Evolutionary conservation across 2,113 vertebrate species (phyloP), one percentile per base, ranked within the genome.

Genomic region (Peromyscus polionotus): DNA sequence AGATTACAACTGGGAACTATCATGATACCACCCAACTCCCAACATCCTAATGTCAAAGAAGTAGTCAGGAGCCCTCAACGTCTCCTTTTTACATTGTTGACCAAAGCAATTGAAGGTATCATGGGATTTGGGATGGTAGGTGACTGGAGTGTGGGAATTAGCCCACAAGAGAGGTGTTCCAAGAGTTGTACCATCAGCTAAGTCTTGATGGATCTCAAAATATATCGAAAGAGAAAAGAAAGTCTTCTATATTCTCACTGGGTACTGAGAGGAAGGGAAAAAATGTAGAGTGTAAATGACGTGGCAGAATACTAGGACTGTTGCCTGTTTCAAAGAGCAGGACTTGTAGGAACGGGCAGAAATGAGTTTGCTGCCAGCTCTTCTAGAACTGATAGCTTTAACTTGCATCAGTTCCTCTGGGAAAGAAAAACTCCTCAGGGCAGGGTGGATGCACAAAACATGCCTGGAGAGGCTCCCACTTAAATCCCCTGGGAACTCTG

Each of bases 291-390:
- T 87, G n/a, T 89, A 83, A 93, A 87, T 84, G 91, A 84, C 59
- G 84, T 0, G 2, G 81, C 65, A 7, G 75, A 75, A 75, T 36
- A n/a, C 86, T 79, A 84, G 88, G 91, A 48, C 19, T 39, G 31
- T 20, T 17, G 70, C 80, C 67, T 76, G 36, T 65, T 70, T 90
- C 12, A 3, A 57, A 83, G 83, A 48, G 72, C 45, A 76, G 57
- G 59, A 48, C 88, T 93, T 68, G 45, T 88, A 92, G 91, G 85
- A 94, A 94, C n/a, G 84, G 63, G 77, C 86, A 84, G 91, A 51
- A 95, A 92, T 0, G 1, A 70, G 79, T 79, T 87, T 93, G 93
- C 93, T 91, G 93, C 87, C 83, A 51, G 63, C n/a, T 77, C 85
- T 61, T 86, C 39, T 70, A 89, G 36, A 91, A 95, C 39, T 10